Percentiles rank a stretch among this genome's conserved stretches.
Conservation (phyloP, 2,888 invertebrate genomes). For the Busseola fusca region DNA sequence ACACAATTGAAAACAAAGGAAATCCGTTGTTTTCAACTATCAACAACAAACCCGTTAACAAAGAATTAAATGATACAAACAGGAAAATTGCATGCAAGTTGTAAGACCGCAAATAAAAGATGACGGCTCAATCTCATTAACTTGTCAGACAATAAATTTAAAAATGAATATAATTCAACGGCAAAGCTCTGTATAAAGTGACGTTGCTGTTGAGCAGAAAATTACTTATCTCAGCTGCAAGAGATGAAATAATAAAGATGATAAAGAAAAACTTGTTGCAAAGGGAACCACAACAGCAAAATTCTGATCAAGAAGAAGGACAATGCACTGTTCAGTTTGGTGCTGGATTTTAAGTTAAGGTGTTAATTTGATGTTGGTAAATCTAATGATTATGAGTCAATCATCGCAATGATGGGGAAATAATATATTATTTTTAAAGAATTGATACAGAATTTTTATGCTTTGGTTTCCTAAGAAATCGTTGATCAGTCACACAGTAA, state of each 20-base stretch:
- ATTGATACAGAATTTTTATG: too few relatives aligned
- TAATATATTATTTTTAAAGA: too few relatives aligned
- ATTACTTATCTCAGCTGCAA: slow-evolving; percentile 38
- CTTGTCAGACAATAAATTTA: slow-evolving; percentile 26
- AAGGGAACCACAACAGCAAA: slow-evolving; percentile 4
- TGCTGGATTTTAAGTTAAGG: not conserved
- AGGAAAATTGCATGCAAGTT: slow-evolving; percentile 30
- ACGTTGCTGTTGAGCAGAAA: slow-evolving; percentile 29
- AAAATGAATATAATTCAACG: slow-evolving; percentile 29
- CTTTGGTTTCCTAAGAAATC: not conserved
- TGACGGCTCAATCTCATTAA: slow-evolving; percentile 39
- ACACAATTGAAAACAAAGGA: not conserved
- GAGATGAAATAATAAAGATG: not conserved
- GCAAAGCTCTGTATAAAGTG: slow-evolving; percentile 7
- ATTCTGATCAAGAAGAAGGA: not conserved
- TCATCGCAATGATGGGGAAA: not conserved
- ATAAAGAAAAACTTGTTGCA: slow-evolving; percentile 25
- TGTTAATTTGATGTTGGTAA: not conserved
- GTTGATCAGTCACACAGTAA: not conserved
- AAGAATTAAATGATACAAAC: slow-evolving; percentile 10
- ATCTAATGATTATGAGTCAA: not conserved
- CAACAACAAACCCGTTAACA: not conserved
- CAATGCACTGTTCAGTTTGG: not conserved
- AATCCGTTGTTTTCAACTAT: too few relatives aligned
- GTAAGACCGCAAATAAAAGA: slow-evolving; percentile 31